A percentile compares a stretch with the other conserved stretches of the same genome.
Evolutionary conservation across 2,113 vertebrate species (phyloP).

Genomic region (Felis chaus): DNA sequence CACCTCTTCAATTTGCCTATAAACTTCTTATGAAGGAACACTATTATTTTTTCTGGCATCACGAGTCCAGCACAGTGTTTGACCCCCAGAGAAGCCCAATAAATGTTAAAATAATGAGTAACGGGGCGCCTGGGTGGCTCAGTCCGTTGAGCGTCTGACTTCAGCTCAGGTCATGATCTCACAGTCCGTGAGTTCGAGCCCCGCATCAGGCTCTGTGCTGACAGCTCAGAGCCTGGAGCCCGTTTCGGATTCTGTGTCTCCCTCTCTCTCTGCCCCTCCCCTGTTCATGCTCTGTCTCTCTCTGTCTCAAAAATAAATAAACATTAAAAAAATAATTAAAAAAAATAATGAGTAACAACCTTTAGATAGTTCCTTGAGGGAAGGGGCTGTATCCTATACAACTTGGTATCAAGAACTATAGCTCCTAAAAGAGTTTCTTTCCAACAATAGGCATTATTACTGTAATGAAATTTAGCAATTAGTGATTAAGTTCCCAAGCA

Average conservation of each 20-base stretch:
- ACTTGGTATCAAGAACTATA: background rate
- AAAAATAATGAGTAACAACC: slow-evolving; percentile 16
- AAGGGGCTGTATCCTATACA: background rate
- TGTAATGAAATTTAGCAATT: slow-evolving; percentile 28
- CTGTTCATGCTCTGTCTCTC: no score
- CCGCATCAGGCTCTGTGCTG: no score
- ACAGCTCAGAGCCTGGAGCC: no score
- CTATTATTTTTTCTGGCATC: background rate
- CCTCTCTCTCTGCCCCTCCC: no score
- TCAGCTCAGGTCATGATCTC: no score
- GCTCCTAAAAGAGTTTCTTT: background rate
- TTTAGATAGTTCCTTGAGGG: background rate
- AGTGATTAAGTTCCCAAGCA: background rate
- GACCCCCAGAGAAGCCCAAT: background rate
- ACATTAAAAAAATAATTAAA: no score
- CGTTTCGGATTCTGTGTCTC: no score
- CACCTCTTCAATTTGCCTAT: background rate
- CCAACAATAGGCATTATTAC: background rate
- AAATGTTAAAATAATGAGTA: slow-evolving; percentile 5
- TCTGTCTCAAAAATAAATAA: no score
- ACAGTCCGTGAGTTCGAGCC: no score
- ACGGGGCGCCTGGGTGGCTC: no score
- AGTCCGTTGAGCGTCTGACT: no score
- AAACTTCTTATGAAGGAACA: background rate
- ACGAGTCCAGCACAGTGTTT: background rate